phyloP scores from a whole-genome alignment of 2,888 invertebrate species.

The Pemphredon lugubris region DNA sequence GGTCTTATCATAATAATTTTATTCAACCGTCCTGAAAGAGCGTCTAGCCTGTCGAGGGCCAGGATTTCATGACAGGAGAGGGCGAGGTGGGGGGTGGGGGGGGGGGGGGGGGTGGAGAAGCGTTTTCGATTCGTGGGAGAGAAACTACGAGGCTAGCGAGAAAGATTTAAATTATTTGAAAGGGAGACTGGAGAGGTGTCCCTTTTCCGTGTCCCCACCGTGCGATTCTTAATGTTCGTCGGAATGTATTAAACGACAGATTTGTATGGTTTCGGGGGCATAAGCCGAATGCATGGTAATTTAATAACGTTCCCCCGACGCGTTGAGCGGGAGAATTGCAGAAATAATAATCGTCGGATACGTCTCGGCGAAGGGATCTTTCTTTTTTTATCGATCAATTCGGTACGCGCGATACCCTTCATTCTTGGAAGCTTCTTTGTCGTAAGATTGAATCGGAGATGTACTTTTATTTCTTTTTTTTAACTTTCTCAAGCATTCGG shows the following conservation, averaged over 20 bases:
- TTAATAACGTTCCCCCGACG: constrained; percentile 10
- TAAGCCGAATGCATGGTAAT: not conserved
- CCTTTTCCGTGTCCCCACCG: not conserved
- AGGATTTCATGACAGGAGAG: constrained; percentile 20
- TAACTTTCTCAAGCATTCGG: too few relatives aligned
- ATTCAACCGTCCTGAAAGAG: constrained; percentile 69
- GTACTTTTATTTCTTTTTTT: too few relatives aligned
- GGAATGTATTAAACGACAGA: constrained; percentile 6
- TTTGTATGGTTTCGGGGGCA: not conserved
- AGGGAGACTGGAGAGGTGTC: constrained; percentile 26
- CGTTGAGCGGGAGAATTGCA: not conserved
- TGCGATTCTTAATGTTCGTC: constrained; percentile 2
- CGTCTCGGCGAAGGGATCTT: too few relatives aligned
- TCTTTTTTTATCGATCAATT: too few relatives aligned
- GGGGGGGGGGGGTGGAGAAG: not conserved
- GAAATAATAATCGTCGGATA: not conserved
- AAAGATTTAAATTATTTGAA: constrained; percentile 46
- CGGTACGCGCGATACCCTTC: too few relatives aligned
- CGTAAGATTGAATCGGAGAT: too few relatives aligned
- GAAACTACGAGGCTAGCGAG: constrained; percentile 29
- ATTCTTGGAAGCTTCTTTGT: too few relatives aligned
- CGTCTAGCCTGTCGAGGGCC: constrained; percentile 40
- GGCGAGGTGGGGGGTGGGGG: not conserved
- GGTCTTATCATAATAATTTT: constrained; percentile 79
- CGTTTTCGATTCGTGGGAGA: constrained; percentile 48